Evolutionary conservation across 2,888 invertebrate species (phyloP).

Genomic region (Cataglyphis albicans): DNA sequence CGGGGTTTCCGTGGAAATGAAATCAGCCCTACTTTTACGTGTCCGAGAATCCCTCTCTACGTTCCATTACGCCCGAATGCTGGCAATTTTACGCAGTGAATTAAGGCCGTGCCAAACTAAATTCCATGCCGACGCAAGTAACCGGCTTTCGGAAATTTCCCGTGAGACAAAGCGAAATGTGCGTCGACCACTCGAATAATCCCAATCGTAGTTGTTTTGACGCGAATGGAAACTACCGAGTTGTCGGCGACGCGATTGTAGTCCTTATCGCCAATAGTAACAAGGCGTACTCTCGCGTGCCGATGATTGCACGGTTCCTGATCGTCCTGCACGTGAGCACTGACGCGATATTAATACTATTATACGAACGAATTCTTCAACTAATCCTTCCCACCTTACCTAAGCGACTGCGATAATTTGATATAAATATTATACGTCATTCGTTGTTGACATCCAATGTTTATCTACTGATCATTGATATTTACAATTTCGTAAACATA

Average conservation of each 20-base stretch:
- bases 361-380: slow-evolving; percentile 73
- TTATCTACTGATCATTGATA: slow-evolving; percentile 49
- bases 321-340: slow-evolving; percentile 76
- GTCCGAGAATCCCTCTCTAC: slow-evolving; percentile 51
- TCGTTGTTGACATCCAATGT: slow-evolving; percentile 78
- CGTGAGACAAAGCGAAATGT: slow-evolving; percentile 21
- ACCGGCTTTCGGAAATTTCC: slow-evolving; percentile 36
- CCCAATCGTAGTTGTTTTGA: slow-evolving; percentile 43
- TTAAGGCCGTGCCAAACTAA: slow-evolving; percentile 53
- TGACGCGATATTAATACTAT: slow-evolving; percentile 77
- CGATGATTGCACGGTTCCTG: slow-evolving; percentile 80
- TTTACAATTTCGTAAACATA: neutral
- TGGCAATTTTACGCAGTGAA: slow-evolving; percentile 63
- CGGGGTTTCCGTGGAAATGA: slow-evolving; percentile 59
- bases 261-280: slow-evolving; percentile 77
- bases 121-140: slow-evolving; percentile 42
- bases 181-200: slow-evolving; percentile 42
- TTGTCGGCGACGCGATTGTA: slow-evolving; percentile 65
- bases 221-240: slow-evolving; percentile 56
- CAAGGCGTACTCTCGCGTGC: slow-evolving; percentile 78
- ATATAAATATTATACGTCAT: slow-evolving; percentile 71
- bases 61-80: slow-evolving; percentile 49
- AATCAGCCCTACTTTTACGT: slow-evolving; percentile 65
- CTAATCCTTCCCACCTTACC: slow-evolving; percentile 61
- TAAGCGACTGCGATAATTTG: slow-evolving; percentile 52